Conservation (phyloP, 2,113 vertebrate genomes). For the Amblyornis subalaris region DNA sequence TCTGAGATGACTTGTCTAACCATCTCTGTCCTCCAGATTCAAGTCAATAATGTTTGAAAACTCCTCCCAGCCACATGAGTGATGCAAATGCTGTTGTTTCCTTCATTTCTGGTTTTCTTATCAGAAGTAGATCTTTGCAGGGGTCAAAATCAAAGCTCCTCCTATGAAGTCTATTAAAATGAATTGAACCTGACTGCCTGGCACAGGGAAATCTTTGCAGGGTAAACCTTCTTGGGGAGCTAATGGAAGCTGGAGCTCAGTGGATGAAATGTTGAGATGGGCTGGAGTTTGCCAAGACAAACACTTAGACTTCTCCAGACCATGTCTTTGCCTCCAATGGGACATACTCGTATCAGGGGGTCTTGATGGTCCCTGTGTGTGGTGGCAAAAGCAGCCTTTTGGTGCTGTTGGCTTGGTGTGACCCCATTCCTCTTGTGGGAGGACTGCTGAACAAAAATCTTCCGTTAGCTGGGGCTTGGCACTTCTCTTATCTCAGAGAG, state of each 20-base stretch:
- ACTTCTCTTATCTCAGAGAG: not conserved
- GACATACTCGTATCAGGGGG: not conserved
- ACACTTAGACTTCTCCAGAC: not conserved
- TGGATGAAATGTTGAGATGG: not conserved
- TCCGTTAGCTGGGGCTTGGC: not conserved
- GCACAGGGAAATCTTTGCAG: not conserved
- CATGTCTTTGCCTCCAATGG: not conserved
- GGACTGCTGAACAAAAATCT: not conserved
- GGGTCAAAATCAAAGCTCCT: conserved; percentile 20
- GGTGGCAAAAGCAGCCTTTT: not conserved
- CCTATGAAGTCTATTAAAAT: not conserved
- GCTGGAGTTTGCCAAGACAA: not conserved
- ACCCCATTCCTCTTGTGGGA: accelerated
- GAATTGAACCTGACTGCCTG: not conserved
- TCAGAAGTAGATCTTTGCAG: not conserved
- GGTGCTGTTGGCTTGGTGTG: not conserved
- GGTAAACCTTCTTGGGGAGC: not conserved
- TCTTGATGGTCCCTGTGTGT: not conserved
- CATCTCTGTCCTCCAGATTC: not conserved
- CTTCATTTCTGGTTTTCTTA: not conserved
- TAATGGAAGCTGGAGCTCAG: not conserved
- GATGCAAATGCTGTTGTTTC: not conserved
- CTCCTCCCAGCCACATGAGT: not conserved
- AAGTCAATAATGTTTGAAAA: not conserved
- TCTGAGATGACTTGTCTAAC: not conserved